Evolutionary conservation across 2,888 invertebrate species (phyloP), one percentile per base, ranked within the genome.

Genomic region (Hydropsyche betteni): DNA sequence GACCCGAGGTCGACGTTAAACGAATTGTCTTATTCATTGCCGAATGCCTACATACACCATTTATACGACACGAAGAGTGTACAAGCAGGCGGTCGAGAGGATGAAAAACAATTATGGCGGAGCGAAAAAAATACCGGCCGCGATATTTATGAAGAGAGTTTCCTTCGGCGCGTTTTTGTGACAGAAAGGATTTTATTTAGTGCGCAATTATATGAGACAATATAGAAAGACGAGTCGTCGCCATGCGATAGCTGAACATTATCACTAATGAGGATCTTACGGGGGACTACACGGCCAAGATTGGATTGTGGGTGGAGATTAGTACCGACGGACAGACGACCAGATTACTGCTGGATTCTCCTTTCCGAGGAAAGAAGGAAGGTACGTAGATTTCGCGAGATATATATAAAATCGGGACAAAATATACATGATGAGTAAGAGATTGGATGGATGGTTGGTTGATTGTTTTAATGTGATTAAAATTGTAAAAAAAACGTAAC

Each of bases 251-350:
- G 75, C 70, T 61, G 69, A 75, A 70, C 75, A 75, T 75, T 75
- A 75, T 75, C 75, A 69, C 70, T 75, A 75, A 75, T 75, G 75
- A 75, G 70, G 75, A 75, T 75, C 75, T 75, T 70, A 70, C 68
- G 44, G 55, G 44, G 61, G 44, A 44, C 44, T 44, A 44, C 52
- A 69, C 52, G 24, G 24, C 12, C 52, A 53, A 70, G 70, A 70
- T 70, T 70, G 70, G 70, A 70, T 70, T 70, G 70, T 70, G 52
- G 38, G 44, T 24, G 8, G 70, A 70, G 70, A 70, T 70, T 70
- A 70, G 52, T 70, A n/a, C 14, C 16, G 50, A 44, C 44, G 12
- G 44, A 14, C 14, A 38, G 55, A 16, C 16, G 64, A 36, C 33
- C 36, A 36, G 64, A 64, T 64, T 64, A 64, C 64, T 64, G 24